A percentile compares a stretch with the other conserved stretches of the same genome.
Evolutionary conservation across 2,797 vertebrate genomes (phyloP).

Genomic region (Falco cherrug): DNA sequence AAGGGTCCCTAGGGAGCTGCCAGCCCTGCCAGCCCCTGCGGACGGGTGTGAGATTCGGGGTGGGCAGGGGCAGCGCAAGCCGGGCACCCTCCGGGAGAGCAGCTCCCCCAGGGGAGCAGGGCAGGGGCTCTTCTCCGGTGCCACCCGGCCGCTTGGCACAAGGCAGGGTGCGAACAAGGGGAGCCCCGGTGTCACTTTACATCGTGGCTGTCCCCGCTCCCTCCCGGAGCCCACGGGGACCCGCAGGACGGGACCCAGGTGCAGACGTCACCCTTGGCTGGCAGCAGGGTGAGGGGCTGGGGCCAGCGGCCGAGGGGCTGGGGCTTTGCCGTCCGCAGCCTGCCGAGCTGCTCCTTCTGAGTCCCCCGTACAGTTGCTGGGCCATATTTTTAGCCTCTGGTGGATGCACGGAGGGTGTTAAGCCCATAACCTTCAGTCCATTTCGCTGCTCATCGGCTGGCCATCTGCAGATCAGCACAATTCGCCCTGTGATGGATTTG

Average conservation of each 20-base stretch:
- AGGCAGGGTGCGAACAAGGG: neutral
- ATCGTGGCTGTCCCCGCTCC: neutral
- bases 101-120: neutral
- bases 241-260: neutral
- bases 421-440: slow-evolving; percentile 61
- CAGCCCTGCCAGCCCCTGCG: neutral
- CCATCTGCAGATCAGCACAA: slow-evolving; percentile 64
- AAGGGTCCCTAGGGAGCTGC: neutral
- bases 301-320: neutral
- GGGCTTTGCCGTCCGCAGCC: rapidly evolving
- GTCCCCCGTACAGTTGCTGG: neutral
- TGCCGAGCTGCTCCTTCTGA: neutral
- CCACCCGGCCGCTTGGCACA: neutral
- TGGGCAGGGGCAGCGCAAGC: rapidly evolving
- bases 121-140: neutral
- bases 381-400: slow-evolving; percentile 61
- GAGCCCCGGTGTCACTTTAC: slow-evolving; percentile 23
- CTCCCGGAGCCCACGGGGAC: neutral
- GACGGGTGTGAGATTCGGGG: rapidly evolving
- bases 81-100: neutral
- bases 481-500: neutral
- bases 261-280: neutral
- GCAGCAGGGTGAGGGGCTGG: neutral
- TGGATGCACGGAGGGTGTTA: neutral
- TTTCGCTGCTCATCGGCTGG: slow-evolving; percentile 3